Conservation (phyloP, 1,140 invertebrate species). For the Maconellicoccus hirsutus region DNA sequence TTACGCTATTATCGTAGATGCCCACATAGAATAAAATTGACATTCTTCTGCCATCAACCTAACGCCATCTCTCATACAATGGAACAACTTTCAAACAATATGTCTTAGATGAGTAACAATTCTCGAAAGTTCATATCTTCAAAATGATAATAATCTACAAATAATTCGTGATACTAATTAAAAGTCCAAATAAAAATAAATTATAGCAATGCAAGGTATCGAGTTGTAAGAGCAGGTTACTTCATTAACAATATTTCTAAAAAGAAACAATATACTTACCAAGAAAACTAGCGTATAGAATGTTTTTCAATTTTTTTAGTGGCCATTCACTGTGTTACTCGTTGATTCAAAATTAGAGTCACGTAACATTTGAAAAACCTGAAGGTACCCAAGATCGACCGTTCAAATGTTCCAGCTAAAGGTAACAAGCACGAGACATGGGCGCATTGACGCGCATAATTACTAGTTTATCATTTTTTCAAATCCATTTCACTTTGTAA, state of each 20-base stretch:
- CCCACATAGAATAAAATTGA: no score
- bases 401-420: not conserved
- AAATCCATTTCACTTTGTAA: not conserved
- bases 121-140: no score
- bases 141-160: no score
- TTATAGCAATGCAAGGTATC: not conserved
- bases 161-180: no score
- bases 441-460: not conserved
- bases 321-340: slow-evolving; percentile 7
- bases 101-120: no score
- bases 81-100: no score
- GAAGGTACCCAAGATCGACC: not conserved
- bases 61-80: no score
- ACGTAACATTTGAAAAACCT: not conserved
- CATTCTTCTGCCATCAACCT: no score
- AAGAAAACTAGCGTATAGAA: not conserved
- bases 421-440: not conserved
- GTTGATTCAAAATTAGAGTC: not conserved
- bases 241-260: not conserved
- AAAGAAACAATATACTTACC: not conserved
- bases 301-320: not conserved
- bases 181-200: no score
- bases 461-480: not conserved
- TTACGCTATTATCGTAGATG: no score
- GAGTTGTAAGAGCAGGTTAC: not conserved